These are phyloP conservation scores for Hucho hucho DNA, from an alignment of 2,113 vertebrate species.

Conservation along the genomic window DNA sequence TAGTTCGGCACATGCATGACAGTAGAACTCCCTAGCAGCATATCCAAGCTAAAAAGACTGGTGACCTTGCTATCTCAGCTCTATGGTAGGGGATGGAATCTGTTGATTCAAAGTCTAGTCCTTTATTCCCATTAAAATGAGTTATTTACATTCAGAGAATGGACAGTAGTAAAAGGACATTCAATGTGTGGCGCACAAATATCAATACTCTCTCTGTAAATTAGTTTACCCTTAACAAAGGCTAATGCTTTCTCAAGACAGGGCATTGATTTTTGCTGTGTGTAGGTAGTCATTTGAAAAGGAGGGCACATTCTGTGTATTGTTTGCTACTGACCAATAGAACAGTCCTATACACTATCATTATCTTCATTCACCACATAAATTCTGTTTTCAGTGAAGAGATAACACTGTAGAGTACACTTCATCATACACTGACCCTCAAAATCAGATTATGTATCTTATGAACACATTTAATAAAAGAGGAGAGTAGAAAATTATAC, in stretches of 20 bases:
- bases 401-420: neutral
- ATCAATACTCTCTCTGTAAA: conserved; percentile 27
- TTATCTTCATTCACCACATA: neutral
- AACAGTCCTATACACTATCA: too few species aligned
- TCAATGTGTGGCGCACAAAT: conserved; percentile 23
- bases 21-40: neutral
- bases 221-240: conserved; percentile 21
- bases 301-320: neutral
- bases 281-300: neutral
- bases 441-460: neutral
- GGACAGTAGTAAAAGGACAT: neutral
- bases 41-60: neutral
- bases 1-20: neutral
- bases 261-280: conserved; percentile 1
- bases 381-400: neutral
- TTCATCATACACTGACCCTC: neutral
- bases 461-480: too few species aligned
- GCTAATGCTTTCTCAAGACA: neutral
- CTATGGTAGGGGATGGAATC: neutral
- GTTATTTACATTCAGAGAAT: neutral
- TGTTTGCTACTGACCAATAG: too few species aligned
- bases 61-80: neutral
- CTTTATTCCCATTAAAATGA: conserved; percentile 12
- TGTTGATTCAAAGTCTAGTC: conserved; percentile 12
- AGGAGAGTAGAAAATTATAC: neutral